Conservation (phyloP, 2,888 invertebrate genomes). For the Aleiodes testaceus region DNA sequence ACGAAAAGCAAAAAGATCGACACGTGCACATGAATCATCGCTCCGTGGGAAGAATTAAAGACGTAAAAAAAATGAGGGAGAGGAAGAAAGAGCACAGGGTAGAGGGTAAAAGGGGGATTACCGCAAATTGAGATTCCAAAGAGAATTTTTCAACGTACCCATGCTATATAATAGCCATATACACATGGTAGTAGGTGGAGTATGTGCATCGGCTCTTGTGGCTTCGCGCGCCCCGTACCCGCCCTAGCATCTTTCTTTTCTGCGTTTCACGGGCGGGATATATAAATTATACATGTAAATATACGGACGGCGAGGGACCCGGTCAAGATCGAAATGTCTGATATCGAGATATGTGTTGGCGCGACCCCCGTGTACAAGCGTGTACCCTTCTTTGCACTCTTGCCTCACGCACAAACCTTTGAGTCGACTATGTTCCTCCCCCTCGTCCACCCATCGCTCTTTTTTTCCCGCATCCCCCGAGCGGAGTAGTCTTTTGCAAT, state of each 20-base stretch:
- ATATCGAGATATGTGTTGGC: conserved; percentile 68
- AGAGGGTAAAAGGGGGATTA: conserved; percentile 39
- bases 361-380: conserved; percentile 50
- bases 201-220: conserved; percentile 30
- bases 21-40: conserved; percentile 25
- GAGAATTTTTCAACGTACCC: conserved; percentile 16
- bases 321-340: conserved; percentile 64
- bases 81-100: conserved; percentile 5
- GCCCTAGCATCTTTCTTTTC: conserved; percentile 46
- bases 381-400: conserved; percentile 39
- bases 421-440: conserved; percentile 8
- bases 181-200: conserved; percentile 37
- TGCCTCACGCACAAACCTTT: conserved; percentile 32
- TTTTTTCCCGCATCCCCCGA: conserved; percentile 21
- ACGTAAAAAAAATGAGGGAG: conserved; percentile 33
- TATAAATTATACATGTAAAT: conserved; percentile 72
- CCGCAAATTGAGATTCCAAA: conserved; percentile 46
- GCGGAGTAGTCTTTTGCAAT: conserved; percentile 31
- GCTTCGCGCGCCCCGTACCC: conserved; percentile 28
- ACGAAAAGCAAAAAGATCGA: conserved; percentile 33
- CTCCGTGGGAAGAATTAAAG: conserved; percentile 42
- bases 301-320: conserved; percentile 62
- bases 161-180: conserved; percentile 27
- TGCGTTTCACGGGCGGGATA: conserved; percentile 57
- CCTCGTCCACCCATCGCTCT: conserved; percentile 14